Evolutionary conservation across 2,113 vertebrate genomes (phyloP), one percentile per base, ranked within the genome.

Genomic region (Ciconia maguari): DNA sequence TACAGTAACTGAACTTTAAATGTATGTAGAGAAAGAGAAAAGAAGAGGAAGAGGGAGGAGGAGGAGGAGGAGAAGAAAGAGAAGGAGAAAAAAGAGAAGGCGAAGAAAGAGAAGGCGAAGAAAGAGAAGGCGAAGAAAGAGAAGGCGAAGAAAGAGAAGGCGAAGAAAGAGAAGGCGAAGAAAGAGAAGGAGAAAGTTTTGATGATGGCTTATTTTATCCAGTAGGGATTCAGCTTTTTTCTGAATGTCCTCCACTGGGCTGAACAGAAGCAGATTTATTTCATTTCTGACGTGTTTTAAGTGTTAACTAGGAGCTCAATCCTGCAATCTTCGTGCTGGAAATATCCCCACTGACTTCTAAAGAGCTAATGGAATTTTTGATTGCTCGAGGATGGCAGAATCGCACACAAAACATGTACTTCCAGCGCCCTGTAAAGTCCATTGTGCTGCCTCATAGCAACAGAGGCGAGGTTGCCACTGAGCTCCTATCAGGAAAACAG

Each of bases 311-410:
- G 38, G 24, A 86, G 54, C 42, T 93, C 58, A 74, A 6, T 66
- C n/a, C 36, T 70, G 32, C n/a, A 74, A 11, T 51, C 62, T 62
- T 81, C 55, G n/a, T 81, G 74, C 76, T 90, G 72, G 46, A 92
- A 93, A 87, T 76, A 94, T 58, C 71, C 65, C 49, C 27, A 68
- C 11, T 62, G 89, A 84, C 48, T 95, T 93, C 66, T 94, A 84
- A 96, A 64, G 70, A 74, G 58, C 64, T 70, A 98, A 90, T 89
- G 65, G 95, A 93, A 97, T 94, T 95, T 87, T 30, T 75, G 94
- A 80, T 94, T 90, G 94, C 46, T 71, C 1, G 22, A 84, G 26
- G 36, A 94, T 15, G 32, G 86, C 36, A 97, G 81, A 75, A 93
- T 72, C 2, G 20, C 64, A 55, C 49, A 87, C 77, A 86, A 89